A percentile compares a stretch with the other conserved stretches of the same genome.
These are phyloP conservation scores for Eupsittula cactorum DNA, from an alignment of 2,113 vertebrate genomes.

Conservation along the genomic window DNA sequence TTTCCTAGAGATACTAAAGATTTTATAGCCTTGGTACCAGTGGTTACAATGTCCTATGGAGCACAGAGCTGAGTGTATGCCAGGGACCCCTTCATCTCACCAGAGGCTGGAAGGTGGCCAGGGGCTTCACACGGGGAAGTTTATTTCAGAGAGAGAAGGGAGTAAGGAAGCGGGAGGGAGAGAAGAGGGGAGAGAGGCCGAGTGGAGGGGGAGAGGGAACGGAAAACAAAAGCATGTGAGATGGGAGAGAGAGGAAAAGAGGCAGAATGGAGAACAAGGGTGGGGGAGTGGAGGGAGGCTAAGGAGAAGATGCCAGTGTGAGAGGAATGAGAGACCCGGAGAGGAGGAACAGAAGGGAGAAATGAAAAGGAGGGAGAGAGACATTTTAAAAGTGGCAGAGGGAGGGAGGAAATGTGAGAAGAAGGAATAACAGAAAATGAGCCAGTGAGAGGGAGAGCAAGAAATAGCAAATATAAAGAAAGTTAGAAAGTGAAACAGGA, in stretches of 20 bases:
- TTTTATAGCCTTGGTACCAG: constrained; percentile 76
- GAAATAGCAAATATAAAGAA: background rate
- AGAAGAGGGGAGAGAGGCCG: constrained; percentile 43
- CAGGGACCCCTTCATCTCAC: constrained; percentile 55
- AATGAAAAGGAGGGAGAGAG: background rate
- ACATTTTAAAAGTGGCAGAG: background rate
- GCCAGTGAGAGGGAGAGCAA: background rate
- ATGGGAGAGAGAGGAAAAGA: background rate
- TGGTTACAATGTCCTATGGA: constrained; percentile 76
- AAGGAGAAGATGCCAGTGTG: background rate
- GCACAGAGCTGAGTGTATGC: constrained; percentile 53
- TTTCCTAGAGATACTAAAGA: constrained; percentile 76
- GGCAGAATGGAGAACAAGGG: background rate
- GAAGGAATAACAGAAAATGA: constrained; percentile 40
- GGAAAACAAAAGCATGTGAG: constrained; percentile 20
- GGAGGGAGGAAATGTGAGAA: constrained; percentile 7
- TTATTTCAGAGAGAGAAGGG: constrained; percentile 55
- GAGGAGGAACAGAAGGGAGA: constrained; percentile 9
- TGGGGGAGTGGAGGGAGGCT: background rate
- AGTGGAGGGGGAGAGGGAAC: constrained; percentile 15
- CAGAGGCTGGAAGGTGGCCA: constrained; percentile 69
- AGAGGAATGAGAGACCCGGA: background rate
- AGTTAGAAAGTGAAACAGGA: background rate
- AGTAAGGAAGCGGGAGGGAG: constrained; percentile 20
- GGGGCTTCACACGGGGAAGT: constrained; percentile 30